phyloP scores from a whole-genome alignment of 2,113 vertebrate species.

The Echinops telfairi region DNA sequence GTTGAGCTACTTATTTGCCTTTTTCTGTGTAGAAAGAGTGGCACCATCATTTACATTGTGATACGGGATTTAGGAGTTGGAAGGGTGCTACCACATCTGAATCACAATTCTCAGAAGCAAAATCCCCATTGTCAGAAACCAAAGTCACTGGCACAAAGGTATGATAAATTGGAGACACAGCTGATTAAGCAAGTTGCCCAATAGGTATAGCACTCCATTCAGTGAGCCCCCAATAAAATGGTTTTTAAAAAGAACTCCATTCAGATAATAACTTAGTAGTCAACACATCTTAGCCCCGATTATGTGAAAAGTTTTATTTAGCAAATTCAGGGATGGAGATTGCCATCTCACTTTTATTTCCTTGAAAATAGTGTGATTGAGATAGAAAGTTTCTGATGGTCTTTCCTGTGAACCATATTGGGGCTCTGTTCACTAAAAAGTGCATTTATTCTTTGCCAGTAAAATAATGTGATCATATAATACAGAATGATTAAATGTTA shows the following conservation, averaged over 20 bases:
- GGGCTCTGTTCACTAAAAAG: conserved; percentile 30
- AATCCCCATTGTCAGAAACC: conserved; percentile 55
- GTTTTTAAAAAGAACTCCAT: not conserved
- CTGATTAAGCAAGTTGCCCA: conserved; percentile 69
- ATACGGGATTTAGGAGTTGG: conserved; percentile 25
- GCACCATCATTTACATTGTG: not conserved
- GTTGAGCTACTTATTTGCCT: not conserved
- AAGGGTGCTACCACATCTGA: not conserved
- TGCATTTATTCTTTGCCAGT: conserved; percentile 30
- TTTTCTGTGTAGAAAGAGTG: not conserved
- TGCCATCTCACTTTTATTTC: conserved; percentile 49
- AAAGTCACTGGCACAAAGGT: conserved; percentile 54
- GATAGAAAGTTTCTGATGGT: conserved; percentile 12
- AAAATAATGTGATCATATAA: not conserved
- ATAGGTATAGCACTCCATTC: conserved; percentile 6
- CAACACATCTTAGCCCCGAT: conserved; percentile 39
- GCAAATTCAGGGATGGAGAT: conserved; percentile 49
- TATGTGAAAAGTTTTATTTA: conserved; percentile 63
- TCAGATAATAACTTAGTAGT: conserved; percentile 57
- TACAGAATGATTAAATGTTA: not conserved
- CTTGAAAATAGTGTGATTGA: conserved; percentile 25
- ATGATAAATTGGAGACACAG: conserved; percentile 60
- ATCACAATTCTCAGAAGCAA: conserved; percentile 56
- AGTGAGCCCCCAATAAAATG: not conserved
- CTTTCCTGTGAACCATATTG: conserved; percentile 38